These are phyloP conservation scores for Spea hammondii DNA, from an alignment of 2,797 vertebrate species.

Conservation along the genomic window DNA sequence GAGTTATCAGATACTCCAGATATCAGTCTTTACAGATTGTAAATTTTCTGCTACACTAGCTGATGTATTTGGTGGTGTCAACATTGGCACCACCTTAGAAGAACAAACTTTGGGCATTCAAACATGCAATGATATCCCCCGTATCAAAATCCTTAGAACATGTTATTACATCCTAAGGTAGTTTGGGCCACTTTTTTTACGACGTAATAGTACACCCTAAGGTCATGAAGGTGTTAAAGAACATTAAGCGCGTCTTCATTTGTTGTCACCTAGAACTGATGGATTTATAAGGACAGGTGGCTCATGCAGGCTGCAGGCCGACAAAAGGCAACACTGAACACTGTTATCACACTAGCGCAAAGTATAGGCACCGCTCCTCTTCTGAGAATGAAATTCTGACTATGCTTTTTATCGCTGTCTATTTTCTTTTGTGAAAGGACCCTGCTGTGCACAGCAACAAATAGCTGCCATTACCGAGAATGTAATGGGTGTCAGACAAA, in stretches of 20 bases:
- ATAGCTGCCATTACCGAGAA: constrained; percentile 89
- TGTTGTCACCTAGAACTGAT: constrained; percentile 76
- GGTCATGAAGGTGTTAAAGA: too few relatives aligned
- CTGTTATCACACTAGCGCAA: constrained; percentile 98
- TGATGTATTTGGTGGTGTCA: too few relatives aligned
- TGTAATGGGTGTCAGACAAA: constrained; percentile 82
- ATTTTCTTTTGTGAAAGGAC: constrained; percentile 83
- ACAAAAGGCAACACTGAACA: constrained; percentile 95
- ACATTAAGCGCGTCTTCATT: constrained; percentile 60
- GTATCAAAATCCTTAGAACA: too few relatives aligned
- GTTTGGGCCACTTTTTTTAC: too few relatives aligned
- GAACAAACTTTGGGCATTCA: too few relatives aligned
- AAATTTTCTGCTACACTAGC: too few relatives aligned
- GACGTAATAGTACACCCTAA: too few relatives aligned
- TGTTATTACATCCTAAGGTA: too few relatives aligned
- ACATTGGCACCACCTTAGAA: too few relatives aligned
- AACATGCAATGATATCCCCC: too few relatives aligned
- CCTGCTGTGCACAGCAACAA: constrained; percentile 85
- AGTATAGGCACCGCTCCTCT: constrained; percentile 78
- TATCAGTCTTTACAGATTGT: too few relatives aligned
- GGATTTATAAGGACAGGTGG: constrained; percentile 97
- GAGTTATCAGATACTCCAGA: too few relatives aligned
- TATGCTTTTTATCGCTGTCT: constrained; percentile 82
- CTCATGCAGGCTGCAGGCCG: constrained; percentile 91
- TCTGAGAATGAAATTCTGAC: constrained; percentile 80